These are phyloP conservation scores for Phragmatobia fuliginosa DNA, from an alignment of 2,888 invertebrate species.

Conservation along the genomic window DNA sequence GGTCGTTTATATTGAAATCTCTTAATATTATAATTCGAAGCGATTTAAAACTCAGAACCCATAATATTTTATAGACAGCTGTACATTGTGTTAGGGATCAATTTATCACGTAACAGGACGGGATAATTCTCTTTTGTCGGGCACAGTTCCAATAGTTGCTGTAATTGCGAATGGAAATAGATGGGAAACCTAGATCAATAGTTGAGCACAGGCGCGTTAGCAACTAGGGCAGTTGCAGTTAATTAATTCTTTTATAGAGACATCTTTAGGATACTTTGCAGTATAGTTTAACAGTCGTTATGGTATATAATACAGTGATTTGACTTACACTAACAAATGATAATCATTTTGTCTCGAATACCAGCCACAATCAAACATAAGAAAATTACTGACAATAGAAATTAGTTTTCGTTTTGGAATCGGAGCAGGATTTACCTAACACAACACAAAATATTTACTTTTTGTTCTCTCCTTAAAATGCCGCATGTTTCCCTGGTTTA, in stretches of 20 bases:
- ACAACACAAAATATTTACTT: background rate
- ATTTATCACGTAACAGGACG: constrained; percentile 4
- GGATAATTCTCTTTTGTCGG: background rate
- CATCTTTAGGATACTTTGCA: background rate
- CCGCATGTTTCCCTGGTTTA: background rate
- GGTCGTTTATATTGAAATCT: background rate
- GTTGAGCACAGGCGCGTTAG: background rate
- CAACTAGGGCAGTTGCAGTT: background rate
- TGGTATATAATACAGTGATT: background rate
- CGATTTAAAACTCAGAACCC: background rate
- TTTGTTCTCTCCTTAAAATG: background rate
- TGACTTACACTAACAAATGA: background rate
- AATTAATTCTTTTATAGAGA: background rate
- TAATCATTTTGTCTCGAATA: background rate
- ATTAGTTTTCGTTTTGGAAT: background rate
- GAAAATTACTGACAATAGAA: background rate
- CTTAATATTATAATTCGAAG: background rate
- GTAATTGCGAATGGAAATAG: constrained; percentile 2
- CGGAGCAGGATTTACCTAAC: background rate
- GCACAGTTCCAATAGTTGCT: constrained; percentile 13
- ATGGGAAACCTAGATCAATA: constrained; percentile 10
- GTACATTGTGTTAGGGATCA: background rate
- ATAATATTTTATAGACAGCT: background rate
- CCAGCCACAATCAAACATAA: background rate
- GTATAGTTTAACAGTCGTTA: background rate